Percentiles rank a stretch among this genome's conserved stretches.
These are phyloP conservation scores for Lampris incognitus DNA, from an alignment of 2,113 vertebrate genomes.

Conservation along the genomic window DNA sequence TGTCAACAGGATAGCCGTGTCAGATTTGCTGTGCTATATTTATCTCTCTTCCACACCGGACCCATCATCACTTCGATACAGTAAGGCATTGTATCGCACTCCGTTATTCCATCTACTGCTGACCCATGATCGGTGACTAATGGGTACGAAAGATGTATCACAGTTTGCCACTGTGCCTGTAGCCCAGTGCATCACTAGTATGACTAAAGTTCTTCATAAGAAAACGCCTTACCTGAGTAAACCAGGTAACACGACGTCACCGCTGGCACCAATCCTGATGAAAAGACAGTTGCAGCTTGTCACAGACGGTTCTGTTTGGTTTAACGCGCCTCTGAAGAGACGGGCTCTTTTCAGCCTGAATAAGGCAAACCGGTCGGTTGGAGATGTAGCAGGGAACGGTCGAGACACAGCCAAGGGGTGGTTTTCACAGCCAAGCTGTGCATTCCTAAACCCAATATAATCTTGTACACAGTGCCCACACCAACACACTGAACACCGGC, in stretches of 20 bases:
- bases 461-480: conserved; percentile 67
- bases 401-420: conserved; percentile 69
- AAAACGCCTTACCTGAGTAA: conserved; percentile 46
- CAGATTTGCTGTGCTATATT: neutral
- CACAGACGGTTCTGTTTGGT: conserved; percentile 29
- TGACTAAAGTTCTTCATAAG: conserved; percentile 53
- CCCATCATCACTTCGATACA: neutral
- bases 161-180: neutral
- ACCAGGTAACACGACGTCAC: conserved; percentile 42
- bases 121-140: conserved; percentile 15
- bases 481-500: conserved; percentile 33
- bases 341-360: conserved; percentile 6
- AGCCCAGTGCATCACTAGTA: conserved; percentile 4
- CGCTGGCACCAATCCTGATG: neutral
- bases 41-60: neutral
- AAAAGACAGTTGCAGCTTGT: conserved; percentile 21
- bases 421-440: conserved; percentile 75
- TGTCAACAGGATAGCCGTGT: neutral
- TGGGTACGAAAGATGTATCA: conserved; percentile 1
- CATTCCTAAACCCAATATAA: conserved; percentile 78
- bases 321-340: conserved; percentile 22
- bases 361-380: conserved; percentile 70
- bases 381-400: conserved; percentile 68
- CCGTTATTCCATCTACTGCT: neutral
- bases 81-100: neutral